A percentile compares a stretch with the other conserved stretches of the same genome.
These are phyloP conservation scores for Anas platyrhynchos DNA, from an alignment of 2,113 vertebrate genomes.

Conservation along the genomic window DNA sequence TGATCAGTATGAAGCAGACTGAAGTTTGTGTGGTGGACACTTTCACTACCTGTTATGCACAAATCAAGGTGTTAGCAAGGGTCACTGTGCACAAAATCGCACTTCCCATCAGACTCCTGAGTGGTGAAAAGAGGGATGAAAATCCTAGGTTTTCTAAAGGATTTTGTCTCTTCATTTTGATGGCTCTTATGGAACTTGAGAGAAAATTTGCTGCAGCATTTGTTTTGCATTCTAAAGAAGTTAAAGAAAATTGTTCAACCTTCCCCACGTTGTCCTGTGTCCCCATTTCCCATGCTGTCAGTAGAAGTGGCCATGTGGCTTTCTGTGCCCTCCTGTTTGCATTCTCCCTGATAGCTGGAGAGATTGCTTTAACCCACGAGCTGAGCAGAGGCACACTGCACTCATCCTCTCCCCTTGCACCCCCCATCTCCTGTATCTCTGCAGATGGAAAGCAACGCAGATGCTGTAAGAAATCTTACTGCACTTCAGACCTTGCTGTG, in stretches of 20 bases:
- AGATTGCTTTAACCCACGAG: background rate
- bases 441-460: background rate
- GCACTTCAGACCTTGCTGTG: background rate
- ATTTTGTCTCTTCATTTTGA: background rate
- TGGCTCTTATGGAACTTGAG: background rate
- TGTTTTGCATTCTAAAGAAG: background rate
- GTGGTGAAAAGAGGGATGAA: background rate
- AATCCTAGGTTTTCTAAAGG: background rate
- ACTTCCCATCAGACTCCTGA: background rate
- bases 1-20: background rate
- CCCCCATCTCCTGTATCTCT: background rate
- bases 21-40: background rate
- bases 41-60: background rate
- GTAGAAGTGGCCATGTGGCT: background rate
- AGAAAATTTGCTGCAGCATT: background rate
- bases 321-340: background rate
- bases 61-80: background rate
- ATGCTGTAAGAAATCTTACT: background rate
- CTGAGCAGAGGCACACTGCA: background rate
- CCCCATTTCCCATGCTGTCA: background rate
- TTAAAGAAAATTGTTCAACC: background rate
- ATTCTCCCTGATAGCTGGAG: background rate
- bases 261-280: background rate
- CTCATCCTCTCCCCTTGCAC: background rate
- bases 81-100: background rate